These are phyloP conservation scores for Emys orbicularis DNA, from an alignment of 2,797 vertebrate genomes.

Conservation along the genomic window DNA sequence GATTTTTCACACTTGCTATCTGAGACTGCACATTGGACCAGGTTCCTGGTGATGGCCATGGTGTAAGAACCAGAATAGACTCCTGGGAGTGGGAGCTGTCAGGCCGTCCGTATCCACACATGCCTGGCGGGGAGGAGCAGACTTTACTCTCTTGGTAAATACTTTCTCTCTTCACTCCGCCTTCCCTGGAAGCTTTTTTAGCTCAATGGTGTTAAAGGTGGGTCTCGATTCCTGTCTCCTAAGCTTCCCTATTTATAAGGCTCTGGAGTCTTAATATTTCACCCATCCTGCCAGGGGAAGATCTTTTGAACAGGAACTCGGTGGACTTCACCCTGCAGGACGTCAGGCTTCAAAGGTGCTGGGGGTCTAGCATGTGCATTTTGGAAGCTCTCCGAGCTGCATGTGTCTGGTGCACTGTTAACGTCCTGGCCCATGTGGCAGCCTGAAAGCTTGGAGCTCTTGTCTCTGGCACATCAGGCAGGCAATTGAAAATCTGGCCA, in stretches of 20 bases:
- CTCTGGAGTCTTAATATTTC: not conserved
- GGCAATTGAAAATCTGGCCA: not conserved
- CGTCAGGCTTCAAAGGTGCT: too few species aligned
- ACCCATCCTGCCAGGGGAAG: not conserved
- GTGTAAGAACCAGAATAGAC: not conserved
- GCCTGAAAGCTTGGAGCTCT: not conserved
- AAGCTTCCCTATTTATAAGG: not conserved
- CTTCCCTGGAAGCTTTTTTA: not conserved
- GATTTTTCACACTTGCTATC: too few species aligned
- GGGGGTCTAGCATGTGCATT: not conserved
- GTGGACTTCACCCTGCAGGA: not conserved
- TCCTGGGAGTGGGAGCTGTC: not conserved
- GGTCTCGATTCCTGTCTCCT: not conserved
- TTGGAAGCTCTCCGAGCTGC: not conserved
- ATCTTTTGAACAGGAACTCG: not conserved
- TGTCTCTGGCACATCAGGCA: not conserved
- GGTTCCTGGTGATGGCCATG: not conserved
- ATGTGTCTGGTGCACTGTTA: not conserved
- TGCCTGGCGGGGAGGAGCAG: not conserved
- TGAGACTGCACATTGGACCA: not conserved
- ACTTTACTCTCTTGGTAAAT: not conserved
- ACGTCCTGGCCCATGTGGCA: not conserved
- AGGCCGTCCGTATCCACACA: not conserved
- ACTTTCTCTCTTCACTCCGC: not conserved
- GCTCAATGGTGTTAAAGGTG: not conserved